These are phyloP conservation scores for Python bivittatus DNA, from an alignment of 2,113 vertebrate genomes.

Conservation along the genomic window DNA sequence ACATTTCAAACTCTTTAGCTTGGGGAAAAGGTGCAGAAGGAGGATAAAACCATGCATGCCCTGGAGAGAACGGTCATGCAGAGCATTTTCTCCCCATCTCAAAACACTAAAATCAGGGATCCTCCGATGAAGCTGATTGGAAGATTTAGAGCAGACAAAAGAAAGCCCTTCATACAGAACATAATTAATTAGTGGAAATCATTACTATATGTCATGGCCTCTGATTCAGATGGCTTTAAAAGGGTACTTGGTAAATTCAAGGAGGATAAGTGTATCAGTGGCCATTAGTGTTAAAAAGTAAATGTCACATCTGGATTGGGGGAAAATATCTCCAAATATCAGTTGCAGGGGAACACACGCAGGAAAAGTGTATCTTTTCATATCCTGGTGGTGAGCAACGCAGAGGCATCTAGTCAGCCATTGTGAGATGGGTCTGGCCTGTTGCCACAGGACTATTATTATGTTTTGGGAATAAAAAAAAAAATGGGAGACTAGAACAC, in stretches of 20 bases:
- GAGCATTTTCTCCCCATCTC: background rate
- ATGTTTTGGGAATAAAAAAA: background rate
- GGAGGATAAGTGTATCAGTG: background rate
- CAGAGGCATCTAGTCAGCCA: background rate
- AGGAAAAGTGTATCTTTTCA: background rate
- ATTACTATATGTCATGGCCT: background rate
- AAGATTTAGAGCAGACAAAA: background rate
- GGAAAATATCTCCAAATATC: background rate
- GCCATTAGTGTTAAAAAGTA: background rate
- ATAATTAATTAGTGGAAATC: background rate
- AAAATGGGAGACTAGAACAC: background rate
- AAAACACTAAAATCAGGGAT: background rate
- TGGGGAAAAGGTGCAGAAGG: background rate
- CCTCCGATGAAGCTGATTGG: background rate
- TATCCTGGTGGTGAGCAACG: background rate
- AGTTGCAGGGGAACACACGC: background rate
- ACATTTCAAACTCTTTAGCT: background rate
- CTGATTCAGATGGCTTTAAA: background rate
- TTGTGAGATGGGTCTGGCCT: background rate
- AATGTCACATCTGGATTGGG: background rate
- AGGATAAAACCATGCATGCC: background rate
- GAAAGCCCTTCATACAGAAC: background rate
- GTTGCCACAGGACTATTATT: background rate
- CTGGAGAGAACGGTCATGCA: background rate
- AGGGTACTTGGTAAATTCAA: background rate